These are phyloP conservation scores for Corythaeola cristata DNA, from an alignment of 2,113 vertebrate species.

Conservation along the genomic window DNA sequence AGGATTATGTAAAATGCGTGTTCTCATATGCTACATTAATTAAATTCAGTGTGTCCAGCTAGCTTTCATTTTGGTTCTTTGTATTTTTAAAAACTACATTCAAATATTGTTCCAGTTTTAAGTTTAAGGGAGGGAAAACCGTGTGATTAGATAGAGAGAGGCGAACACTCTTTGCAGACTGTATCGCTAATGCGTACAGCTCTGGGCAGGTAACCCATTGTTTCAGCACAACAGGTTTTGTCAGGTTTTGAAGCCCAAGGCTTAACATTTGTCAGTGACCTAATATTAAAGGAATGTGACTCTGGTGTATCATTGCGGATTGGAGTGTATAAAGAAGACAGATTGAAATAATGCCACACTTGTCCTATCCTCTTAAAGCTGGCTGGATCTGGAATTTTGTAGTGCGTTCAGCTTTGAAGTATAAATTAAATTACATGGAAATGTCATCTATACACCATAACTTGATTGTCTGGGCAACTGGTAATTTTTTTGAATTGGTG, in stretches of 20 bases:
- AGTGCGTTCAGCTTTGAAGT: not conserved
- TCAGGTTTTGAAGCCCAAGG: conserved; percentile 53
- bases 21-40: not conserved
- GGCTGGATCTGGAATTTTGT: not conserved
- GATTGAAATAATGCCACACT: conserved; percentile 7
- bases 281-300: conserved; percentile 54
- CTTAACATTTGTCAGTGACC: conserved; percentile 56
- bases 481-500: not conserved
- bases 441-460: not conserved
- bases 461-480: not conserved
- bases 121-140: not conserved
- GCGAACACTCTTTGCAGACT: not conserved
- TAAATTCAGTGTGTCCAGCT: conserved; percentile 1
- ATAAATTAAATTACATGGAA: not conserved
- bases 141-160: not conserved
- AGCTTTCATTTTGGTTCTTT: not conserved
- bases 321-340: conserved; percentile 4
- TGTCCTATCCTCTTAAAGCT: conserved; percentile 23
- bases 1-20: not conserved
- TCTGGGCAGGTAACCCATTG: conserved; percentile 22
- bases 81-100: not conserved
- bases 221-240: conserved; percentile 31
- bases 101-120: not conserved
- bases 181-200: not conserved
- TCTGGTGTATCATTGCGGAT: not conserved